phyloP scores from a whole-genome alignment of 2,797 vertebrate species.

The Chromis chromis region DNA sequence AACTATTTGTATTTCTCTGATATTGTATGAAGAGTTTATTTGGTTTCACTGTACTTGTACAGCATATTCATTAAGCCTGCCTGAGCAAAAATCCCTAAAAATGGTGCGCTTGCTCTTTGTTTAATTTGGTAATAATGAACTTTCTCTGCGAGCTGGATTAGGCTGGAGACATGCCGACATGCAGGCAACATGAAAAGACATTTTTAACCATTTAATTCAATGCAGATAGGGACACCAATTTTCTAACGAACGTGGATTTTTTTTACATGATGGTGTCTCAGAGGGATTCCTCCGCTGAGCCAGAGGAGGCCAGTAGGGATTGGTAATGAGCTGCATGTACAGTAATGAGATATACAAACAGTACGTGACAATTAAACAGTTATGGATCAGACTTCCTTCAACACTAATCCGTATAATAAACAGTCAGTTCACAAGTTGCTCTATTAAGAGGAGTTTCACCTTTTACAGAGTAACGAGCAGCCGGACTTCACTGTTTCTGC shows the following conservation, averaged over 20 bases:
- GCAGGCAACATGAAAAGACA: slow-evolving; percentile 4
- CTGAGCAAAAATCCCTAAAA: too few relatives aligned
- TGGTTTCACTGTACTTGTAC: background rate
- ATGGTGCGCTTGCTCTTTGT: background rate
- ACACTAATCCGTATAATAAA: background rate
- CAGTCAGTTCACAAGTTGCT: too few relatives aligned
- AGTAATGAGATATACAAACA: slow-evolving; percentile 1
- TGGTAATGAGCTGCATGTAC: background rate
- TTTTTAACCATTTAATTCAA: slow-evolving; percentile 11
- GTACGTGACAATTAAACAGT: background rate
- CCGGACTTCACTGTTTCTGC: background rate
- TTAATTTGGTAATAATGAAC: background rate
- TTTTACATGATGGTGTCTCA: slow-evolving; percentile 4
- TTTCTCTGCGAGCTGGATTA: background rate
- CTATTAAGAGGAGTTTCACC: background rate
- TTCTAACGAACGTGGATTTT: background rate
- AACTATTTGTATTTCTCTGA: background rate
- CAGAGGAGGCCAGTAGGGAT: background rate
- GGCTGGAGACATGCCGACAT: slow-evolving; percentile 17
- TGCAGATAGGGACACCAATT: background rate
- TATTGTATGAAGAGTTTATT: background rate
- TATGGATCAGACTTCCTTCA: background rate
- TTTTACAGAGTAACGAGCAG: background rate
- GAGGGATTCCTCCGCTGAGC: background rate
- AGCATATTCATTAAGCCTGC: too few relatives aligned